Base-by-base conservation (phyloP, 1,140 invertebrate species). In the Tetranychus urticae region DNA sequence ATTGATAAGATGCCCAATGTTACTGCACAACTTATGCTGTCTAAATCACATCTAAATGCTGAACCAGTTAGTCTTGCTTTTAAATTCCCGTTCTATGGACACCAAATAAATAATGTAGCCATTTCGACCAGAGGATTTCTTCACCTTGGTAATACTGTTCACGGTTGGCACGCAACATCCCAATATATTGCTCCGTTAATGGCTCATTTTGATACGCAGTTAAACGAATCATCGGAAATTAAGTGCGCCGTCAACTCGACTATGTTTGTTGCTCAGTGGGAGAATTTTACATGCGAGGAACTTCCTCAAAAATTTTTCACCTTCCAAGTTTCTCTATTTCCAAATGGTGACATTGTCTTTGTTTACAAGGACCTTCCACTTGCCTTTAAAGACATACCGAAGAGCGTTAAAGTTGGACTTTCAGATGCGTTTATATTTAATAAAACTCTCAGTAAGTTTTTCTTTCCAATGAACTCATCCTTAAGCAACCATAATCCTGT, bases 141-240 rank as follows among this genome's bases (percentile, higher is more conserved):
- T 0, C 97, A 92, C 70, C 88, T 88, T 14, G 92, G 92, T 54
- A 88, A 94, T 14, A 46, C 59, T 35, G 83, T 94, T 2, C 93
- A 98, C 74, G 85, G 84, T 54, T 98, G 92, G 91, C 76, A 98
- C 56, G 93, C 93, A 0, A 91, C 92, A 23, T 97, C 93, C 0
- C 94, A 98, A 74, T 97, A 96, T 73, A 93, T 97, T 63, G 92
- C 93, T 6, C 93, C 94, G 0, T 74, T 98, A n/a, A 98, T 98
- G 94, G 93, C 90, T 7, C 97, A 98, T 77, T 98, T 98, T 72
- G 92, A 98, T 72, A 89, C 89, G 0, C 83, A 46, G 50, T 68
- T 86, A 46, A 70, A 71, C 57, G 81, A 83, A 52, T 77, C 82
- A 62, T 92, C 91, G 45, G 78, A 76, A 63, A 83, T 98, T 46